Evolutionary conservation across 2,113 vertebrate species (phyloP).

Genomic region (Ophiodon elongatus): DNA sequence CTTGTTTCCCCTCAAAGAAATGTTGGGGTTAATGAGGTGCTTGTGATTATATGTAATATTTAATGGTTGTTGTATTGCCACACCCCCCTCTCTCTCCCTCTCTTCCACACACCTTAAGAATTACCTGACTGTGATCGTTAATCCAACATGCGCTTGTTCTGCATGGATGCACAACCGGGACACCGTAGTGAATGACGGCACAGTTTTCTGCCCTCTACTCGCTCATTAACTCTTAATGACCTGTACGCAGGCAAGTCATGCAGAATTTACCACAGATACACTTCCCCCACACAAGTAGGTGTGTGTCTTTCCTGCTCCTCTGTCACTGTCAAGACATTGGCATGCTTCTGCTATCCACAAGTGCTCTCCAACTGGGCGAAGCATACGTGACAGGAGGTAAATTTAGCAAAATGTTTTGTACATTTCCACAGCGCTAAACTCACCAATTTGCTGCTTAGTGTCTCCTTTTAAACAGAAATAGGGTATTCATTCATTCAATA

Average conservation of each 20-base stretch:
- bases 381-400: background rate
- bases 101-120: constrained; percentile 52
- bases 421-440: constrained; percentile 9
- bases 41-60: constrained; percentile 69
- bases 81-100: background rate
- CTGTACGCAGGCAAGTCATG: constrained; percentile 45
- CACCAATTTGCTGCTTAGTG: background rate
- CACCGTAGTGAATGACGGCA: constrained; percentile 58
- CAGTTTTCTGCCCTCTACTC: constrained; percentile 37
- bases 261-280: constrained; percentile 37
- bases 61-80: constrained; percentile 52
- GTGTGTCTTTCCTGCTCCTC: background rate
- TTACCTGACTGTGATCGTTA: constrained; percentile 52
- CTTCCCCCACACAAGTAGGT: constrained; percentile 22
- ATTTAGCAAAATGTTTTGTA: constrained; percentile 6
- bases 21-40: constrained; percentile 60
- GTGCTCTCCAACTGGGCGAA: constrained; percentile 4
- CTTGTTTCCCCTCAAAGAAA: constrained; percentile 31
- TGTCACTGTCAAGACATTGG: constrained; percentile 18
- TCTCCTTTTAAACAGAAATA: background rate
- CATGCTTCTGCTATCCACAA: constrained; percentile 3
- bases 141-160: constrained; percentile 68
- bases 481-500: background rate
- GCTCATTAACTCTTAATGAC: constrained; percentile 71
- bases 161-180: constrained; percentile 50